Evolutionary conservation across 2,113 vertebrate genomes (phyloP).

Genomic region (Stigmatopora nigra): DNA sequence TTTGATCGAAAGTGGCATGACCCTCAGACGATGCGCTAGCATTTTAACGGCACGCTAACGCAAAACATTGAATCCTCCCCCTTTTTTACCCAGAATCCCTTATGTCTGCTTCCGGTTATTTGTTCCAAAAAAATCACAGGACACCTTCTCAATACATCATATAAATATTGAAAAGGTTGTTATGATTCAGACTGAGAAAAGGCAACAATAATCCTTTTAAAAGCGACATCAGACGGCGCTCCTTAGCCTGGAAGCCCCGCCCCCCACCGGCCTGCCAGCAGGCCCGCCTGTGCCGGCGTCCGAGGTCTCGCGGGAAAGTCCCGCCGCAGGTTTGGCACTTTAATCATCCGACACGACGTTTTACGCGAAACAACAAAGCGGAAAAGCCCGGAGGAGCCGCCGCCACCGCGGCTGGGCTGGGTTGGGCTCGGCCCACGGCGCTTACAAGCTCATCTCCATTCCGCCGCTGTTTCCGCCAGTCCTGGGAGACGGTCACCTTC

Average conservation of each 20-base stretch:
- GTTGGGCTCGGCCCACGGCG: slow-evolving; percentile 29
- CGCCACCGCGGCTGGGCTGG: no score
- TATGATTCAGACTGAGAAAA: slow-evolving; percentile 19
- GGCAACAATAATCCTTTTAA: slow-evolving; percentile 22
- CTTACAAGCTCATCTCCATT: slow-evolving; percentile 48
- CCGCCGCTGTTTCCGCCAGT: slow-evolving; percentile 38
- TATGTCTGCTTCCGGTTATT: slow-evolving; percentile 10
- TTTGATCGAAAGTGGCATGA: no score
- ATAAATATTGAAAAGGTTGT: slow-evolving; percentile 27
- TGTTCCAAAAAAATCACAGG: slow-evolving; percentile 34
- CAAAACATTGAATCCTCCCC: background rate
- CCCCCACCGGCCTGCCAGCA: slow-evolving; percentile 1
- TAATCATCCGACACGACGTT: slow-evolving; percentile 45
- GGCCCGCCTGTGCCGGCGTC: slow-evolving; percentile 3
- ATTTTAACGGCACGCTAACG: background rate
- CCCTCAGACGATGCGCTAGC: no score
- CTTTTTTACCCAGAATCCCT: background rate
- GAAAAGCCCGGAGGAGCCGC: slow-evolving; percentile 38
- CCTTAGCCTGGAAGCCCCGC: background rate
- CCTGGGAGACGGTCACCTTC: slow-evolving; percentile 48
- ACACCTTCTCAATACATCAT: slow-evolving; percentile 1
- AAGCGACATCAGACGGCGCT: background rate
- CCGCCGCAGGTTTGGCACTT: slow-evolving; percentile 19
- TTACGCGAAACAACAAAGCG: slow-evolving; percentile 32
- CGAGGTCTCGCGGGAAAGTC: slow-evolving; percentile 28